Conservation (phyloP, 2,888 invertebrate species). For the Peribatodes rhomboidaria region DNA sequence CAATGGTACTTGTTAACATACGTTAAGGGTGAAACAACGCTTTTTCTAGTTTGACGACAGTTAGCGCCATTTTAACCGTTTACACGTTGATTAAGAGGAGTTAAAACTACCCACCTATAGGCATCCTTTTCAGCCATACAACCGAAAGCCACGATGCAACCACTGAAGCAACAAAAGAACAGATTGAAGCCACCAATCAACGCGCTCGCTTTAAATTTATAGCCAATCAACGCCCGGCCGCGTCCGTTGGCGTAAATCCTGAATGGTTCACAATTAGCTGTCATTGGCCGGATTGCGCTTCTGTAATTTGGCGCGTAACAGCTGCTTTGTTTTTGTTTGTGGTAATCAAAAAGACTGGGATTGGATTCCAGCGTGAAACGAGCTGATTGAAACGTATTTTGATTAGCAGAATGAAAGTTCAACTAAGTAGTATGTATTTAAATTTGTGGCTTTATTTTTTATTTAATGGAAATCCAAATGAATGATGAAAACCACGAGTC, state of each 20-base stretch:
- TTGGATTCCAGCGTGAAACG: background rate
- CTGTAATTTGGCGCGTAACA: constrained; percentile 43
- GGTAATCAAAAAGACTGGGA: constrained; percentile 6
- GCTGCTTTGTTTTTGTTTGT: constrained; percentile 34
- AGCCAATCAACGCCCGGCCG: constrained; percentile 69
- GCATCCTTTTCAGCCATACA: background rate
- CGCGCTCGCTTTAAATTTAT: constrained; percentile 61
- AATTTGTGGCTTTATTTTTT: too few species aligned
- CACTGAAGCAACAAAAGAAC: constrained; percentile 54
- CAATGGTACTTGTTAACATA: too few species aligned
- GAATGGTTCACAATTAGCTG: constrained; percentile 67
- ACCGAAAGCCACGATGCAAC: constrained; percentile 40
- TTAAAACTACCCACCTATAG: too few species aligned
- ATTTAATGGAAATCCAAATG: too few species aligned
- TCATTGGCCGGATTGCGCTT: constrained; percentile 48
- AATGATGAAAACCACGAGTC: too few species aligned
- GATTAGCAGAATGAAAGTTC: background rate
- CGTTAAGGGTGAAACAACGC: too few species aligned
- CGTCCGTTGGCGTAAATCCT: constrained; percentile 60
- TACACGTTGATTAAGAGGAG: too few species aligned
- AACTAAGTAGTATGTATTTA: too few species aligned
- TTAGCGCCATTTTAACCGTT: too few species aligned
- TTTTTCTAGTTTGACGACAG: too few species aligned
- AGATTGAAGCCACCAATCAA: constrained; percentile 65
- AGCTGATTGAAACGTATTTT: background rate